Evolutionary conservation across 2,113 vertebrate genomes (phyloP), one percentile per base, ranked within the genome.

Genomic region (Syngnathus floridae): DNA sequence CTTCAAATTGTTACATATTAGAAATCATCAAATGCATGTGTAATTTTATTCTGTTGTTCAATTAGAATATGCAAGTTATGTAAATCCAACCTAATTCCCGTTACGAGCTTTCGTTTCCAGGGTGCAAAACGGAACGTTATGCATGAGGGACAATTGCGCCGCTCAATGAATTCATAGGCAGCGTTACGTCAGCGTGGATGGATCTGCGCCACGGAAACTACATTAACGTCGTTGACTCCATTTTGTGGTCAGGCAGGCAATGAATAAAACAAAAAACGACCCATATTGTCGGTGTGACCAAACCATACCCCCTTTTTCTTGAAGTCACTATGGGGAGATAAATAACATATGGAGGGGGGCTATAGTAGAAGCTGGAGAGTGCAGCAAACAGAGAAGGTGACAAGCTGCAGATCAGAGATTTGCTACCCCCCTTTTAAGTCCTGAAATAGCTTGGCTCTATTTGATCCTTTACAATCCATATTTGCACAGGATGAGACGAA

Each of bases 391-490:
- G 12, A 66, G 58, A 74, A 26, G 19, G 57, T 72, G 75, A 71
- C 60, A 71, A 62, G 79, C 56, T 67, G 61, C 7, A 26, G 43
- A 54, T 55, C 7, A 48, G 67, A 75, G 67, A 77, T 75, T 67
- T 82, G 72, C 66, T 72, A 38, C 69, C 62, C 52, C 51, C 51
- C 59, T 76, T 75, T 64, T 67, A 68, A 65, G 67, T 70, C 69
- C 52, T 65, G 52, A 71, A 73, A 84, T 70, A 79, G 64, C 69
- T 16, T 37, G 36, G 61, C 4, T 63, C 45, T 36, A n/a, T 75
- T 72, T 69, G 60, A 78, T 69, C 37, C 56, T 11, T 13, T 58
- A n/a, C 43, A 58, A 70, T 72, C 67, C 54, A 64, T 66, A 72
- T 67, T 76, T 68, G 55, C 26, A 62, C 48, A 26, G 66, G 54